A percentile compares a stretch with the other conserved stretches of the same genome.
Conservation (phyloP, 2,797 vertebrate species). For the Takifugu rubripes region DNA sequence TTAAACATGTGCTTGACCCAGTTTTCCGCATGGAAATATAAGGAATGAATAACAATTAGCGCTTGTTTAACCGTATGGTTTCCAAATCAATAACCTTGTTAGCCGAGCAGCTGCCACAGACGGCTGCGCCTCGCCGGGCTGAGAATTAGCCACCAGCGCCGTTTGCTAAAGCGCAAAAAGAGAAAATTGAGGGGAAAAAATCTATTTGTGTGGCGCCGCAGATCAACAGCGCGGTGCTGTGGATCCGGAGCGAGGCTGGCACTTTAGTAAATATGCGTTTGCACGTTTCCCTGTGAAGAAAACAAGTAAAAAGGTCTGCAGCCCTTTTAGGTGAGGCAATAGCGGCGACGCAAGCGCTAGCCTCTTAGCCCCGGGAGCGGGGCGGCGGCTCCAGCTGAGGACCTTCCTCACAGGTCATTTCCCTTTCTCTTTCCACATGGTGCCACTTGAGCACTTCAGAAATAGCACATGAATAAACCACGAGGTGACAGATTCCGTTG, state of each 20-base stretch:
- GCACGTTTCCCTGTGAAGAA: conserved; percentile 1
- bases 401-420: conserved; percentile 20
- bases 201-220: conserved; percentile 29
- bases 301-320: conserved; percentile 7
- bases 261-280: conserved; percentile 31
- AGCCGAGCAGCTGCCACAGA: conserved; percentile 38
- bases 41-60: conserved; percentile 57
- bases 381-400: conserved; percentile 18
- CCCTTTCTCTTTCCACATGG: neutral
- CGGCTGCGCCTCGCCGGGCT: conserved; percentile 44
- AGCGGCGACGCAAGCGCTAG: conserved; percentile 9
- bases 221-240: conserved; percentile 38
- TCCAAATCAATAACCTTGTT: conserved; percentile 68
- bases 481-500: too few relatives aligned
- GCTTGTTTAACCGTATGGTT: conserved; percentile 50
- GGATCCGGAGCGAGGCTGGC: conserved; percentile 12
- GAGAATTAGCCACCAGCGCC: conserved; percentile 43
- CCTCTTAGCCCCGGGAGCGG: conserved; percentile 4
- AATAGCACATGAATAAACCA: neutral
- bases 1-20: neutral
- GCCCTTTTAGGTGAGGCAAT: conserved; percentile 11
- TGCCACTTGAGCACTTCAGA: neutral
- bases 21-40: conserved; percentile 14
- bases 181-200: conserved; percentile 34
- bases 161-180: conserved; percentile 22